Evolutionary conservation across 1,140 invertebrate genomes (phyloP).

Genomic region (Magallana angulata): DNA sequence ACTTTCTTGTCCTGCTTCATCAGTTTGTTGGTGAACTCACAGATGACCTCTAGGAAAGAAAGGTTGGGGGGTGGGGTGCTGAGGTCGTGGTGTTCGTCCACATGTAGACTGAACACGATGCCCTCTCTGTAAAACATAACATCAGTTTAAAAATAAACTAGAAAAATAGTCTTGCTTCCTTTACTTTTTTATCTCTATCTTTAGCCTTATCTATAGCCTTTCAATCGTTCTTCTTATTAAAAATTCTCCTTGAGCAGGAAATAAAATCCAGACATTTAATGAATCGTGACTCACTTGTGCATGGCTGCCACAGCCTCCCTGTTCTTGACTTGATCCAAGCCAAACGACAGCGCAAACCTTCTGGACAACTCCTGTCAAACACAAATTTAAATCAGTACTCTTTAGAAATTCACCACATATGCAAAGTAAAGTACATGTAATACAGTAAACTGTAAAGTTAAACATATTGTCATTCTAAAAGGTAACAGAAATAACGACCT

Average conservation of each 20-base stretch:
- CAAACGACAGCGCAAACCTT: slow-evolving; percentile 97
- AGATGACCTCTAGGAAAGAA: slow-evolving; percentile 94
- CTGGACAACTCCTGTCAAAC: slow-evolving; percentile 92
- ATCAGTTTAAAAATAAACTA: neutral
- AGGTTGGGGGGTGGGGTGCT: slow-evolving; percentile 90
- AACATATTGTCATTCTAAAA: too few relatives aligned
- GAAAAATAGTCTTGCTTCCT: too few relatives aligned
- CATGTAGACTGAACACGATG: slow-evolving; percentile 91
- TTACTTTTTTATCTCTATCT: too few relatives aligned
- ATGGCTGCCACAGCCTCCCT: slow-evolving; percentile 97
- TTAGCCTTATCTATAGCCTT: too few relatives aligned
- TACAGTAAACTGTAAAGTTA: too few relatives aligned
- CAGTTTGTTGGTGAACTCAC: slow-evolving; percentile 97
- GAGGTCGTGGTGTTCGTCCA: slow-evolving; percentile 85
- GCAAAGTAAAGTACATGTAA: too few relatives aligned
- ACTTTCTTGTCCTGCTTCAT: slow-evolving; percentile 97
- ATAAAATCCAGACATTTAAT: too few relatives aligned
- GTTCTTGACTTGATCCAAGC: slow-evolving; percentile 97
- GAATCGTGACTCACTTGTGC: slow-evolving; percentile 82
- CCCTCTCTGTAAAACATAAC: slow-evolving; percentile 83
- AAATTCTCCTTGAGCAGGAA: too few relatives aligned
- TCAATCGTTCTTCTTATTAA: too few relatives aligned
- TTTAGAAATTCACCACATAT: too few relatives aligned
- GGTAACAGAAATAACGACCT: too few relatives aligned
- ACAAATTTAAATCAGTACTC: slow-evolving; percentile 38